Conservation (phyloP, 2,797 vertebrate species). For the Esox masquinongy region DNA sequence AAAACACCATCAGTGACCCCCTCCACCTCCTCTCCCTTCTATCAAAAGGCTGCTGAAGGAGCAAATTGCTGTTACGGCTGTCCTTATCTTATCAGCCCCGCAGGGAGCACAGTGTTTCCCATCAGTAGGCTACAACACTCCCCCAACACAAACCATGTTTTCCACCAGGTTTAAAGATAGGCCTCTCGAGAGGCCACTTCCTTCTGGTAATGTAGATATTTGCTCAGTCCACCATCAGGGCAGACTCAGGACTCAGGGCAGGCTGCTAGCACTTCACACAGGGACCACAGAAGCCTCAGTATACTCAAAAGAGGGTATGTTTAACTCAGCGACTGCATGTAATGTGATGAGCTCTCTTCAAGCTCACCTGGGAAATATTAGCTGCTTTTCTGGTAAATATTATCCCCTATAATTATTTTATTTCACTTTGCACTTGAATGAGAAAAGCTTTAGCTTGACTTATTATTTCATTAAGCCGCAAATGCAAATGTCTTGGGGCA, state of each 20-base stretch:
- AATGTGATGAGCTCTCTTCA: not conserved
- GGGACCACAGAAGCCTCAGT: not conserved
- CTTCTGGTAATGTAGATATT: not conserved
- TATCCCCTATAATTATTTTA: not conserved
- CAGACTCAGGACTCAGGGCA: not conserved
- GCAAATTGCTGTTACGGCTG: not conserved
- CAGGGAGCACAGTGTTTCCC: not conserved
- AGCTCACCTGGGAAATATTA: not conserved
- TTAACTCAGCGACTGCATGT: not conserved
- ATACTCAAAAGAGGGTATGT: not conserved
- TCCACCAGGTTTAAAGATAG: not conserved
- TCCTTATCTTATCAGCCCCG: not conserved
- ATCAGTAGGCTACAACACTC: not conserved
- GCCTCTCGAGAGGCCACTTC: not conserved
- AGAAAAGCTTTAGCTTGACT: not conserved
- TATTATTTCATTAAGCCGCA: slow-evolving; percentile 5
- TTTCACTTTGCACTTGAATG: not conserved
- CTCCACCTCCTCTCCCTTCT: not conserved
- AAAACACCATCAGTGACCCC: not conserved
- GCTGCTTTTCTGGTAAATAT: not conserved
- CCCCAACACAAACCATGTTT: not conserved
- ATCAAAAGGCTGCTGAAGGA: not conserved
- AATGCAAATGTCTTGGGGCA: slow-evolving; percentile 3
- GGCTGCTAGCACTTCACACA: not conserved
- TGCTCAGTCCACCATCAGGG: not conserved